phyloP scores from a whole-genome alignment of 2,113 vertebrate genomes.

The Copsychus sechellarum region DNA sequence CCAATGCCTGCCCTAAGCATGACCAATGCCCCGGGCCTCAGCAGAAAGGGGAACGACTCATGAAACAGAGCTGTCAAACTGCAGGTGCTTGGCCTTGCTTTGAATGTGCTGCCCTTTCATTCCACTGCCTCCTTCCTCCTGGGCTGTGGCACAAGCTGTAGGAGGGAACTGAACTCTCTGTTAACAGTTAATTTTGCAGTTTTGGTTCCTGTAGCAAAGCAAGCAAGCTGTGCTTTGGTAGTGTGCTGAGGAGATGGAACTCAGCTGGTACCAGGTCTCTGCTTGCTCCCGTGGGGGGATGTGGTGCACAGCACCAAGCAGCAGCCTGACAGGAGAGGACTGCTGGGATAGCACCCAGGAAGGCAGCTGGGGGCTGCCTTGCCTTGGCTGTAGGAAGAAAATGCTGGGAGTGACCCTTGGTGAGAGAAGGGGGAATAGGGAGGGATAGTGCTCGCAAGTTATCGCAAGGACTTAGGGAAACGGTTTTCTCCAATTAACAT shows the following conservation, averaged over 20 bases:
- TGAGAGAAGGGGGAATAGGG: accelerated
- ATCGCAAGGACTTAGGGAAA: not conserved
- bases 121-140: not conserved
- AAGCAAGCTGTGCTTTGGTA: not conserved
- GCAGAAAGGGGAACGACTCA: not conserved
- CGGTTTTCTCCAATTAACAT: not conserved
- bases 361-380: accelerated
- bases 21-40: not conserved
- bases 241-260: not conserved
- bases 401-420: not conserved
- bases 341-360: not conserved
- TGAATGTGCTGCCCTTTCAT: not conserved
- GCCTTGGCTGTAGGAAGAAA: not conserved
- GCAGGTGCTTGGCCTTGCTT: not conserved
- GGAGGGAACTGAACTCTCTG: not conserved
- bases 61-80: not conserved
- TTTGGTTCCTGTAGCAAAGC: not conserved
- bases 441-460: not conserved
- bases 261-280: not conserved
- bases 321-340: not conserved
- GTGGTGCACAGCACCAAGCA: not conserved
- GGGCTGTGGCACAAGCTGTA: not conserved
- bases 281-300: not conserved
- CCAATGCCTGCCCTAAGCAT: not conserved
- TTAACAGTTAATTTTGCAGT: not conserved